Evolutionary conservation across 2,797 vertebrate species (phyloP).

Genomic region (Poeciliopsis presidionis): DNA sequence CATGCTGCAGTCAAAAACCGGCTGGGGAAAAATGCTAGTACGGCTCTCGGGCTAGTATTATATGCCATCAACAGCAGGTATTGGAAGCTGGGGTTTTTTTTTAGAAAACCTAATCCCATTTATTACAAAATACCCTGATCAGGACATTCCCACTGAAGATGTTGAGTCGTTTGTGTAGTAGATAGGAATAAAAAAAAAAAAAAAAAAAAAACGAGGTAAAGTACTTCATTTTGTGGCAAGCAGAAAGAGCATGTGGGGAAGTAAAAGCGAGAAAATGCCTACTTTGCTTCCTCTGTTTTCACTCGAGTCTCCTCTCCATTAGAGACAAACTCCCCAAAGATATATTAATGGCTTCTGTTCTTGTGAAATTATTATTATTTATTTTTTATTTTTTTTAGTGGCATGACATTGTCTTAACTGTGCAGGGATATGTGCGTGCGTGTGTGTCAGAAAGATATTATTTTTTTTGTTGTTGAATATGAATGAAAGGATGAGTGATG

Average conservation of each 20-base stretch:
- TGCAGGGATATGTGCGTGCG: background rate
- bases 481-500: slow-evolving; percentile 61
- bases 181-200: background rate
- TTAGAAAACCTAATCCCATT: background rate
- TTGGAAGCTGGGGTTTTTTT: background rate
- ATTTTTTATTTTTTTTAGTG: slow-evolving; percentile 34
- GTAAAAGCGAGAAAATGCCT: slow-evolving; percentile 16
- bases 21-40: background rate
- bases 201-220: background rate
- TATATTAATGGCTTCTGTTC: slow-evolving; percentile 61
- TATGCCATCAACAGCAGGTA: background rate
- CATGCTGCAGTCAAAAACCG: background rate
- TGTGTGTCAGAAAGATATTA: background rate
- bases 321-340: slow-evolving; percentile 62
- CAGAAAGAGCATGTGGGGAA: slow-evolving; percentile 5
- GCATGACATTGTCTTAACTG: slow-evolving; percentile 23
- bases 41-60: background rate
- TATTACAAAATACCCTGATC: background rate
- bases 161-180: slow-evolving; percentile 6
- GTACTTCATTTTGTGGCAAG: background rate
- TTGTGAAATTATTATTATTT: slow-evolving; percentile 19
- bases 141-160: background rate
- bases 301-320: slow-evolving; percentile 59
- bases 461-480: slow-evolving; percentile 33
- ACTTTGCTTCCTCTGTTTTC: slow-evolving; percentile 50